Percentiles rank a stretch among this genome's conserved stretches.
These are phyloP conservation scores for Meles meles DNA, from an alignment of 2,113 vertebrate species.

Conservation along the genomic window DNA sequence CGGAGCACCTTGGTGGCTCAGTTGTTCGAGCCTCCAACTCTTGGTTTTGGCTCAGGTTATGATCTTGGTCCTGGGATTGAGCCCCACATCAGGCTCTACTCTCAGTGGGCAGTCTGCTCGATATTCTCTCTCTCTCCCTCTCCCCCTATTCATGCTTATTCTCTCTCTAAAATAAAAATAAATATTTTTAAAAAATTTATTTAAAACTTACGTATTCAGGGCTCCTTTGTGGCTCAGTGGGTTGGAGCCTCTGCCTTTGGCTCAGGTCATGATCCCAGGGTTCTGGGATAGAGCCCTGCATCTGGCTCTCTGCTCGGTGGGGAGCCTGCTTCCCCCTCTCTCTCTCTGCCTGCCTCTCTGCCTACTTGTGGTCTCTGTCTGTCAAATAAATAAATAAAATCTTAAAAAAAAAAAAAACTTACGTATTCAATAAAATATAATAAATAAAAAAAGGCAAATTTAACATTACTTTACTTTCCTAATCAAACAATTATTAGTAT, in stretches of 20 bases:
- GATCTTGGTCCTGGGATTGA: background rate
- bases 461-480: background rate
- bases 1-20: background rate
- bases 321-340: too few species aligned
- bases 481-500: constrained; percentile 4
- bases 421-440: background rate
- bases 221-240: too few species aligned
- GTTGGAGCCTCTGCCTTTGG: too few species aligned
- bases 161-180: background rate
- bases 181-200: background rate
- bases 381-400: too few species aligned
- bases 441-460: background rate
- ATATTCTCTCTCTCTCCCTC: background rate
- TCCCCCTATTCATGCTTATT: background rate
- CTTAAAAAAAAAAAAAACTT: too few species aligned
- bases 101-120: background rate
- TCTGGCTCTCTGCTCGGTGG: too few species aligned
- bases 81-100: background rate
- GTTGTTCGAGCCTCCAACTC: background rate
- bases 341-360: too few species aligned
- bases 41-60: background rate
- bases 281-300: too few species aligned
- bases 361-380: too few species aligned
- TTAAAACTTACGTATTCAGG: background rate
- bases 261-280: too few species aligned